Evolutionary conservation across 2,888 invertebrate genomes (phyloP).

Genomic region (Spilarctia lutea): DNA sequence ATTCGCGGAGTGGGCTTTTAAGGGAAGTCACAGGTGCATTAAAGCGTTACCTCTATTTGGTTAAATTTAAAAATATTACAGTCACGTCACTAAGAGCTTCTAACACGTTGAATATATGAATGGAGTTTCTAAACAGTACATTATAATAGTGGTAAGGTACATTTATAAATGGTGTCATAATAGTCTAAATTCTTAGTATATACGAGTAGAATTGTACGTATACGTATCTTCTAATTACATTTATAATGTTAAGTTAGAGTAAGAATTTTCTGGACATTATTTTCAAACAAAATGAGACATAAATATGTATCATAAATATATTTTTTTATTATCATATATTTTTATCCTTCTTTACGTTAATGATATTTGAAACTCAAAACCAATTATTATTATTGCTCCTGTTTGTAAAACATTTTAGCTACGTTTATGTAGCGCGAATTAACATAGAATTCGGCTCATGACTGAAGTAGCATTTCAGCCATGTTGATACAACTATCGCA

Average conservation of each 20-base stretch:
- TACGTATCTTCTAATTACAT: background rate
- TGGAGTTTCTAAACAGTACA: slow-evolving; percentile 29
- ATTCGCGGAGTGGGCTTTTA: slow-evolving; percentile 78
- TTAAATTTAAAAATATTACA: slow-evolving; percentile 78
- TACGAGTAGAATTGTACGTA: too few relatives aligned
- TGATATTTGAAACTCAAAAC: background rate
- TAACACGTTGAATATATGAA: slow-evolving; percentile 45
- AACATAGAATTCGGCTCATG: background rate
- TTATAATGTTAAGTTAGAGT: background rate
- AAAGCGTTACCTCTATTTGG: slow-evolving; percentile 70
- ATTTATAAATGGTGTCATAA: background rate
- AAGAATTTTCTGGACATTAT: background rate
- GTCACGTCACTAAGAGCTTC: slow-evolving; percentile 51
- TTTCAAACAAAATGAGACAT: background rate
- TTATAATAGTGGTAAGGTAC: slow-evolving; percentile 37
- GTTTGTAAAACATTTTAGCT: background rate
- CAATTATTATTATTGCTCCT: background rate
- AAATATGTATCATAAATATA: background rate
- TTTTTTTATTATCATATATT: background rate
- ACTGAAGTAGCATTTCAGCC: background rate
- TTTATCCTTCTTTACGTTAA: background rate
- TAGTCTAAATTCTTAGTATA: background rate
- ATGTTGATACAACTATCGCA: background rate
- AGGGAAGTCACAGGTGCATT: slow-evolving; percentile 81
- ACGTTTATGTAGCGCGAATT: background rate